Percentiles rank a stretch among this genome's conserved stretches.
These are phyloP conservation scores for Hirudo medicinalis DNA, from an alignment of 1,140 invertebrate genomes.

Conservation along the genomic window DNA sequence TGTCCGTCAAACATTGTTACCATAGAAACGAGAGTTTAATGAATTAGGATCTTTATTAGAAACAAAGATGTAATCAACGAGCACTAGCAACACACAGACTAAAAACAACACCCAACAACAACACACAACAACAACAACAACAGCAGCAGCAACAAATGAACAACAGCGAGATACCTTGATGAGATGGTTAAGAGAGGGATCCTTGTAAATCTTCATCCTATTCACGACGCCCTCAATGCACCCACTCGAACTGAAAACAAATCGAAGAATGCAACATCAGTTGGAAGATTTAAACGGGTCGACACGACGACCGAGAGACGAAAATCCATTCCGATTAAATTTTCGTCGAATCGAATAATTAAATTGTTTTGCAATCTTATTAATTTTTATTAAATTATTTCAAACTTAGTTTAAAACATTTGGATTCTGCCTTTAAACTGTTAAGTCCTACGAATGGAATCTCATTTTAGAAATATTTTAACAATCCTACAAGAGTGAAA, in stretches of 20 bases:
- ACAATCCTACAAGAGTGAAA: too few relatives aligned
- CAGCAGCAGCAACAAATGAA: background rate
- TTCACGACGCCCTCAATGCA: conserved; percentile 61
- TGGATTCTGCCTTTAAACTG: background rate
- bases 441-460: too few relatives aligned
- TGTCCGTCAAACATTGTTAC: too few relatives aligned
- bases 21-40: too few relatives aligned
- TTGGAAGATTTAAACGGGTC: background rate
- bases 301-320: background rate
- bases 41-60: conserved; percentile 10
- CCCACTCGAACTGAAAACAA: conserved; percentile 50
- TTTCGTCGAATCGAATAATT: background rate
- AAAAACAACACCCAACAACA: too few relatives aligned
- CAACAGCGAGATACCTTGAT: conserved; percentile 47
- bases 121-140: background rate
- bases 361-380: background rate
- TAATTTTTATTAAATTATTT: too few relatives aligned
- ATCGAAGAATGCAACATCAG: conserved; percentile 11
- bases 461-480: too few relatives aligned
- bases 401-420: too few relatives aligned
- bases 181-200: conserved; percentile 48
- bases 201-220: conserved; percentile 55
- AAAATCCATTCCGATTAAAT: background rate
- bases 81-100: too few relatives aligned
- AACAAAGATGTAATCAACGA: background rate